phyloP scores from a whole-genome alignment of 30 jellyfish, hydroid and myxozoan genomes.

The Hydra vulgaris region DNA sequence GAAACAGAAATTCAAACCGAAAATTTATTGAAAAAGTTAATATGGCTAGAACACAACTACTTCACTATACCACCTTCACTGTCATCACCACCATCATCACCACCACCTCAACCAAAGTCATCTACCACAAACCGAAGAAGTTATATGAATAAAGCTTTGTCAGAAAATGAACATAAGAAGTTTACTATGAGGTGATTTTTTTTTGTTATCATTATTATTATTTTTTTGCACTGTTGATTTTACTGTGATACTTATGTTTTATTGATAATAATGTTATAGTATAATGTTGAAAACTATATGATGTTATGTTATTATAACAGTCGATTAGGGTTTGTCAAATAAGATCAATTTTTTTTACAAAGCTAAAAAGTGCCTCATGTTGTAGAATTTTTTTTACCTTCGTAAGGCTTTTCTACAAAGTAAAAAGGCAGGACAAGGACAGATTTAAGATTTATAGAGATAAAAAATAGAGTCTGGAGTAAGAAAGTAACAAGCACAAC shows the following conservation, averaged over 20 bases:
- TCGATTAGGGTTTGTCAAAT: too few relatives aligned
- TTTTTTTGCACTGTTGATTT: too few relatives aligned
- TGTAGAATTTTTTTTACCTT: too few relatives aligned
- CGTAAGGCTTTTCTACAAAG: too few relatives aligned
- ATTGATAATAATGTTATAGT: neutral
- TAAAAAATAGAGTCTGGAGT: too few relatives aligned
- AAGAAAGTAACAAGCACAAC: too few relatives aligned
- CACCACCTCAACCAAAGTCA: neutral
- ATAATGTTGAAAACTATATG: too few relatives aligned
- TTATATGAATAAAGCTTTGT: neutral
- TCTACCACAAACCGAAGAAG: neutral
- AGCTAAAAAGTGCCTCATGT: too few relatives aligned
- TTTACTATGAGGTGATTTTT: neutral
- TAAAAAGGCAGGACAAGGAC: too few relatives aligned
- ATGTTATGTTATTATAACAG: too few relatives aligned
- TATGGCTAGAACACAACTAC: constrained; percentile 28
- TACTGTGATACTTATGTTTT: neutral
- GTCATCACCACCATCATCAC: neutral
- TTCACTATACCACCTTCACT: constrained; percentile 15
- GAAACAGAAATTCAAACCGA: neutral
- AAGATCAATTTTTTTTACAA: too few relatives aligned
- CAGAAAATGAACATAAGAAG: neutral
- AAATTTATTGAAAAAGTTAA: constrained; percentile 9
- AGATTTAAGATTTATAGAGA: too few relatives aligned
- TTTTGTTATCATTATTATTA: neutral